Percentiles rank a stretch among this genome's conserved stretches.
phyloP scores from a whole-genome alignment of 2,113 vertebrate genomes.

The Brachirus orientalis region DNA sequence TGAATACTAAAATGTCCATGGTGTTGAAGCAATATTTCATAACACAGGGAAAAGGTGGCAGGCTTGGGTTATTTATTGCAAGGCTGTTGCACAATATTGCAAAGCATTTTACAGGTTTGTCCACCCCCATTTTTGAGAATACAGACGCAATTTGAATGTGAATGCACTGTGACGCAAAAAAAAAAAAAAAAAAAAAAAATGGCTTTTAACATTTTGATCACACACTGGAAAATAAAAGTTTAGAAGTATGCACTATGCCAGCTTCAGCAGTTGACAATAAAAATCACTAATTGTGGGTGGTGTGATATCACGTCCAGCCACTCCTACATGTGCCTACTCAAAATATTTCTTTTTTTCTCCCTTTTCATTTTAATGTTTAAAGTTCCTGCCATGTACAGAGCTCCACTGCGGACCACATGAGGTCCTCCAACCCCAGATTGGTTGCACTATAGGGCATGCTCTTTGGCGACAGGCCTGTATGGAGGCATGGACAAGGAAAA shows the following conservation, averaged over 20 bases:
- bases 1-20: neutral
- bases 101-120: constrained; percentile 24
- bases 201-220: neutral
- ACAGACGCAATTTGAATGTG: neutral
- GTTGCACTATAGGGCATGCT: constrained; percentile 45
- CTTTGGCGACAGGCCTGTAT: constrained; percentile 24
- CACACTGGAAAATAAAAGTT: neutral
- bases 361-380: too few relatives aligned
- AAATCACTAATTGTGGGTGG: too few relatives aligned
- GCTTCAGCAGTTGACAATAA: too few relatives aligned
- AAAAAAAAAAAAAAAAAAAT: neutral
- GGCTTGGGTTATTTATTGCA: constrained; percentile 19
- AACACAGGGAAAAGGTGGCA: neutral
- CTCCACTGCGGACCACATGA: constrained; percentile 16
- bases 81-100: constrained; percentile 31
- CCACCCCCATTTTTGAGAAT: constrained; percentile 27
- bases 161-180: neutral
- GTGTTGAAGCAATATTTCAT: constrained; percentile 11
- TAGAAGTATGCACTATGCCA: neutral
- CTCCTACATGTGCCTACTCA: too few relatives aligned
- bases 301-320: too few relatives aligned
- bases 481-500: constrained; percentile 27
- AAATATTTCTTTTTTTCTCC: too few relatives aligned
- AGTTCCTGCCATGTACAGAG: neutral
- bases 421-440: constrained; percentile 44